Evolutionary conservation across 2,797 vertebrate genomes (phyloP), one percentile per base, ranked within the genome.

Genomic region (Meda fulgida): DNA sequence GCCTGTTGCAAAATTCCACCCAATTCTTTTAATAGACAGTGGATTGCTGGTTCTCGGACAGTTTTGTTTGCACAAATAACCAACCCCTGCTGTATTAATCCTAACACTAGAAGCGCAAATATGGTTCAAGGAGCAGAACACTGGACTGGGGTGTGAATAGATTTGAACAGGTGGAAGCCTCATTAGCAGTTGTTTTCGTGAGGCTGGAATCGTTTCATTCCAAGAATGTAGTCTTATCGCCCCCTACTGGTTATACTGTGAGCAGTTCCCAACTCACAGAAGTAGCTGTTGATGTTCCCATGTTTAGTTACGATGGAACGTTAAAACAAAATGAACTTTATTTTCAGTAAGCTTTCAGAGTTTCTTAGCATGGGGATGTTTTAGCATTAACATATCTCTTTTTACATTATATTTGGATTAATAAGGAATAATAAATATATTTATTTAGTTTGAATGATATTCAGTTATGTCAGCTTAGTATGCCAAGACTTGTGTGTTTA

Each of bases 151-250:
- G 40, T 80, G 43, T 76, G 78, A 55, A 46, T 75, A 65, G 72
- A 80, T 79, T 26, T 88, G 70, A 78, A 26, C 60, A 82, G 34
- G 31, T 84, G 70, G 48, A 86, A 70, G 40, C 34, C 71, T 84
- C 72, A 40, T 87, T 81, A 63, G 53, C 72, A 18, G 40, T 80
- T 58, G 75, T 86, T 19, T 84, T 80, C 4, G 65, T 72, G 3
- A 71, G 58, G 73, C 65, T 34, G 19, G 10, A 51, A 43, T 70
- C 31, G 23, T 80, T 71, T 85, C 86, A 84, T 88, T 89, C 84
- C 86, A 71, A 60, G 77, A 73, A 71, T 81, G 83, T 60, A 84
- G 70, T 72, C 26, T 78, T 85, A 78, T 80, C 3, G 4, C 76
- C 75, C 69, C 40, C 66, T 86, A 38, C 51, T 46, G 55, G 69